These are phyloP conservation scores for Sebastes taczanowskii DNA, from an alignment of 2,797 vertebrate species.

Conservation along the genomic window DNA sequence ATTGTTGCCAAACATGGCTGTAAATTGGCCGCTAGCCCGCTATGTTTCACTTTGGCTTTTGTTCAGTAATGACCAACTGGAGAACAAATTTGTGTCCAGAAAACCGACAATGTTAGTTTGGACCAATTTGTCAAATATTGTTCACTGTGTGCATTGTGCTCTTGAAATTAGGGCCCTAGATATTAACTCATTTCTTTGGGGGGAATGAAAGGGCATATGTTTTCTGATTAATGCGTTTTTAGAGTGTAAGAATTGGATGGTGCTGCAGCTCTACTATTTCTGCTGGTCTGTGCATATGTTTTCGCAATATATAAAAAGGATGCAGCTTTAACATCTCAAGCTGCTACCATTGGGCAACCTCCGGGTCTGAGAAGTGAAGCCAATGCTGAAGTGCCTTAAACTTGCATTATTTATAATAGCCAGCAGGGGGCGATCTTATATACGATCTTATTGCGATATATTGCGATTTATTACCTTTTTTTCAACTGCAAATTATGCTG, in stretches of 20 bases:
- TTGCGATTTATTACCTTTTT: too few species aligned
- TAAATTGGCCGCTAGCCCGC: constrained; percentile 28
- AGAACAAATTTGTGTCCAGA: constrained; percentile 4
- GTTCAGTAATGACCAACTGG: constrained; percentile 25
- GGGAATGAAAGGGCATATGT: constrained; percentile 15
- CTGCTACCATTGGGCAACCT: constrained; percentile 17
- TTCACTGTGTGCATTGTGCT: background rate
- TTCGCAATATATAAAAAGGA: constrained; percentile 41
- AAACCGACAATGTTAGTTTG: background rate
- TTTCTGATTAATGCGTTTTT: background rate
- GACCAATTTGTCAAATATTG: constrained; percentile 20
- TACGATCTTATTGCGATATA: too few species aligned
- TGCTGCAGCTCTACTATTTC: constrained; percentile 16
- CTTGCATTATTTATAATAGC: background rate
- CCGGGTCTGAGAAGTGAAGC: background rate
- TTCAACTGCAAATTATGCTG: too few species aligned
- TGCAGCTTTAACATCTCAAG: constrained; percentile 44
- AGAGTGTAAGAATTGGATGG: constrained; percentile 7
- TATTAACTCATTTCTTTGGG: background rate
- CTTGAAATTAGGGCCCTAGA: background rate
- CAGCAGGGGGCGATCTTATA: too few species aligned
- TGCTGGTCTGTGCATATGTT: constrained; percentile 9
- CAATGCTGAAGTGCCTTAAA: background rate
- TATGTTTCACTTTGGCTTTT: constrained; percentile 19
- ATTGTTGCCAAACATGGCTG: constrained; percentile 30